Evolutionary conservation across 1,140 invertebrate genomes (phyloP).

Genomic region (Drosophila triauraria): DNA sequence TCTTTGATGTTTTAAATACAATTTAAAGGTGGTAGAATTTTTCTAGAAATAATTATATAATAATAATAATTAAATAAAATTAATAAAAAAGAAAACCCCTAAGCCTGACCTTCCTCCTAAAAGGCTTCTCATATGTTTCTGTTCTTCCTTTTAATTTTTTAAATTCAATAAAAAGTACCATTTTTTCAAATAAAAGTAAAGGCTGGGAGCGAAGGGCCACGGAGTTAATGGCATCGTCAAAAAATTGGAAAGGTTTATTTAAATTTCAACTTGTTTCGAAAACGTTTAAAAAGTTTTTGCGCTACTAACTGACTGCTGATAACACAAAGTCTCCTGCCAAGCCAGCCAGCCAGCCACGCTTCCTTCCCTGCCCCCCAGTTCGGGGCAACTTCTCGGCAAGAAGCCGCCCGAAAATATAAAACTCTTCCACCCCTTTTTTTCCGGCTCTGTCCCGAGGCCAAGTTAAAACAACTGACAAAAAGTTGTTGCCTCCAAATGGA

Average conservation of each 20-base stretch:
- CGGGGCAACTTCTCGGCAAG: constrained; percentile 5
- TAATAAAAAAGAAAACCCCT: no score
- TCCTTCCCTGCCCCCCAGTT: not conserved
- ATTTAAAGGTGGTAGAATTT: no score
- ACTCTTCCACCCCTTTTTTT: constrained; percentile 22
- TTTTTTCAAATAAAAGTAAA: no score
- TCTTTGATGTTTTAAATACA: not conserved
- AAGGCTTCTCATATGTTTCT: no score
- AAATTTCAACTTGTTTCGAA: constrained; percentile 83
- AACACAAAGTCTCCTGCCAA: constrained; percentile 62
- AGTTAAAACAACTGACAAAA: constrained; percentile 77
- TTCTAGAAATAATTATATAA: no score
- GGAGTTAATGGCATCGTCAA: constrained; percentile 66
- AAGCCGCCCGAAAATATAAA: constrained; percentile 4
- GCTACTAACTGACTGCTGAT: constrained; percentile 82
- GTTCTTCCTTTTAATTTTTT: not conserved
- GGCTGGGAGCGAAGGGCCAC: not conserved
- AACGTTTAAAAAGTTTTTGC: constrained; percentile 80
- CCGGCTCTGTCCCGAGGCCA: constrained; percentile 46
- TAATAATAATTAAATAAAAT: no score
- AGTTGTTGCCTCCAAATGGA: constrained; percentile 63
- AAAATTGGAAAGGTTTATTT: constrained; percentile 81
- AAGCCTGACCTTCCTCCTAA: no score
- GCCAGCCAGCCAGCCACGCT: not conserved
- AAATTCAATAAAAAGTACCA: constrained; percentile 33